Conservation (phyloP, 2,888 invertebrate species). For the Lepas anatifera region DNA sequence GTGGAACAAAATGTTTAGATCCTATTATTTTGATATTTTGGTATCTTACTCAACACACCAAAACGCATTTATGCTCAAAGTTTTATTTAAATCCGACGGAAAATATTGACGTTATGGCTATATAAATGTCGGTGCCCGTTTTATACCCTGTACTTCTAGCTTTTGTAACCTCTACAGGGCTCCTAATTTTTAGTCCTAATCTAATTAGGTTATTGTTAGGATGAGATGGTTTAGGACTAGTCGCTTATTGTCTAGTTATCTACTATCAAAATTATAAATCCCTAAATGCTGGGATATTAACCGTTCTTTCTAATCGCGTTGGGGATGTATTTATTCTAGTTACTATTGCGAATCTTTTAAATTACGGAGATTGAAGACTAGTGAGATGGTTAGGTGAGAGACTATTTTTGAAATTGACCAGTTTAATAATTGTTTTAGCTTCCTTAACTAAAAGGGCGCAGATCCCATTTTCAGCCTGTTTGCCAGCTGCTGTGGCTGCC, state of each 20-base stretch:
- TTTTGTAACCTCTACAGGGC: no score
- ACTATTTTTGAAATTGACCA: slow-evolving; percentile 12
- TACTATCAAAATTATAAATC: neutral
- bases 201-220: no score
- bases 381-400: neutral
- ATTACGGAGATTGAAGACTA: neutral
- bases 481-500: slow-evolving; percentile 61
- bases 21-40: no score
- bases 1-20: no score
- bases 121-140: no score
- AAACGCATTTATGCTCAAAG: no score
- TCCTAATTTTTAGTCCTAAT: no score
- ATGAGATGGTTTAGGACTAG: neutral
- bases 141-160: no score
- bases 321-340: neutral
- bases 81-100: no score
- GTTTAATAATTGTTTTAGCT: slow-evolving; percentile 38
- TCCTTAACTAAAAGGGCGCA: slow-evolving; percentile 65
- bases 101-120: no score
- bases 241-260: neutral
- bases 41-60: no score
- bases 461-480: slow-evolving; percentile 62
- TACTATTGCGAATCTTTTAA: neutral
- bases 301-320: neutral
- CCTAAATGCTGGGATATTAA: neutral